These are phyloP conservation scores for Thalassoma bifasciatum DNA, from an alignment of 2,113 vertebrate species.

Conservation along the genomic window DNA sequence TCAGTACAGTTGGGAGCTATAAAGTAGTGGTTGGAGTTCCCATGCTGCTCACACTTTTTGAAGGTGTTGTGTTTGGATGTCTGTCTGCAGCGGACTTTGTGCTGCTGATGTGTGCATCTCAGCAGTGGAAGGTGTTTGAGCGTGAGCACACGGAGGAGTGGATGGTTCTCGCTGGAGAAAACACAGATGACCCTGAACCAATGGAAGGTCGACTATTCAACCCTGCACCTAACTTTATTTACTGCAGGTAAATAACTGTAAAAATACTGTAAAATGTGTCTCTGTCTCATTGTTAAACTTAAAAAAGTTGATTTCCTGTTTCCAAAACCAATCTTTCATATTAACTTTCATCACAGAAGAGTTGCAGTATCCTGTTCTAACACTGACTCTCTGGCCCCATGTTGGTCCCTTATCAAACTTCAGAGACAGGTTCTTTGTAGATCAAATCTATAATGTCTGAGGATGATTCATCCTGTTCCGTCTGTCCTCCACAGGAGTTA, in stretches of 20 bases:
- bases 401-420: background rate
- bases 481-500: conserved; percentile 85
- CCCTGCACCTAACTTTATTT: conserved; percentile 91
- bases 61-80: conserved; percentile 7
- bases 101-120: conserved; percentile 91
- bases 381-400: no score
- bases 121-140: conserved; percentile 94
- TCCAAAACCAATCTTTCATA: no score
- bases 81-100: conserved; percentile 88
- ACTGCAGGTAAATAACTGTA: conserved; percentile 96
- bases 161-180: conserved; percentile 86
- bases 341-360: no score
- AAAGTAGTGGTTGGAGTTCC: no score
- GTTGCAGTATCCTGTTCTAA: no score
- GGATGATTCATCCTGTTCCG: background rate
- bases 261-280: no score
- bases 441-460: no score
- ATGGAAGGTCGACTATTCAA: conserved; percentile 78
- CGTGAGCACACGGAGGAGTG: conserved; percentile 87
- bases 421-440: background rate
- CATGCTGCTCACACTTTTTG: background rate
- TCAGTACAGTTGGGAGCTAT: no score
- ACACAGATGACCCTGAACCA: conserved; percentile 84
- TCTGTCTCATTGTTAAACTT: background rate
- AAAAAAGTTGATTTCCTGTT: no score